Base-by-base conservation (phyloP, 2,888 invertebrate species). In the Empis livida region DNA sequence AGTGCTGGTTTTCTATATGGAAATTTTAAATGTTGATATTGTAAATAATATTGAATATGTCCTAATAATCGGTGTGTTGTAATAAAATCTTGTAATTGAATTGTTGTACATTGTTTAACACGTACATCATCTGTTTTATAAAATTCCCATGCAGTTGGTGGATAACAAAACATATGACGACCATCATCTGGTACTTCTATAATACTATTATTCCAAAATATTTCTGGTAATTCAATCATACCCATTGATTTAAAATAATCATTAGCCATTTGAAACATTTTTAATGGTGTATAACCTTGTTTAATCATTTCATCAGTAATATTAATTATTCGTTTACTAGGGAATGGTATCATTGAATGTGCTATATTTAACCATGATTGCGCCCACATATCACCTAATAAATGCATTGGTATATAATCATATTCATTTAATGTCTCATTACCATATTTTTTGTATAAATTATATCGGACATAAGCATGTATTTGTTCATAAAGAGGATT, bases 131-230 rank as follows among this genome's bases (percentile, higher is more conserved):
- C 75, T 16, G 77, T 76, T 54, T 87, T 77, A 57, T 76, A 87
- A 60, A 92, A 90, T 66, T 92, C 90, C 84, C 90, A 91, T 27
- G 8, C 9, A 27, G 8, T 27, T 8, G 23, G 23, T 27, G 5
- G 8, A 27, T 27, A 27, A 27, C 23, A 27, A 27, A 8, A 8
- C 2, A 9, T 27, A 8, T 8, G 2, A 27, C 78, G 72, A 0
- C 77, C 78, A 58, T 81, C 82, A 0, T 65, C 66, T 1, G 88
- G 88, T 58, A 90, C 89, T 56, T 82, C 81, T 48, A 93, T 76
- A 35, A 93, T 84, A 1, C 91, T 90, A 51, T 81, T 80, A 48
- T 85, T 73, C 93, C 93, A 93, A 68, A 92, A 92, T 13, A 5
- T 8, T 32, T 44, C 3, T 44, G 48, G 48, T 10, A 48, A 15